Conservation (phyloP, 2,888 invertebrate genomes). For the Dryobotodes eremita region DNA sequence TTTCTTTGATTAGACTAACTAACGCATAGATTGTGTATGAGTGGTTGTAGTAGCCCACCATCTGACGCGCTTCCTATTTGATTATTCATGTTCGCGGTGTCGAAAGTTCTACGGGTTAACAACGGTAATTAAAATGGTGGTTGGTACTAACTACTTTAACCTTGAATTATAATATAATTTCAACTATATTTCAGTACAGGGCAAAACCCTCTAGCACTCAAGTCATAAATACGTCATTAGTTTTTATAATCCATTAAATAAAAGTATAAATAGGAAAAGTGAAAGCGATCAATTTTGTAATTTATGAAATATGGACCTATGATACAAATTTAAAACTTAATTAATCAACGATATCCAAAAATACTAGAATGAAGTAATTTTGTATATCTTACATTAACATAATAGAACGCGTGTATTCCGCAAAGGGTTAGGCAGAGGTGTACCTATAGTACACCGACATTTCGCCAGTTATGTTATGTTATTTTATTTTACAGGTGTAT, state of each 20-base stretch:
- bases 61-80: not conserved
- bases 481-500: not conserved
- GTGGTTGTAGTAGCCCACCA: constrained; percentile 1
- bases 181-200: constrained; percentile 5
- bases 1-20: no score
- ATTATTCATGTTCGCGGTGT: constrained; percentile 41
- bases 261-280: constrained; percentile 14
- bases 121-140: constrained; percentile 44
- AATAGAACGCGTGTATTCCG: no score
- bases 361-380: not conserved
- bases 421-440: no score
- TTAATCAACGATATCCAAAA: not conserved
- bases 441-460: no score
- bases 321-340: not conserved
- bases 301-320: not conserved
- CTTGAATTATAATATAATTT: constrained; percentile 34
- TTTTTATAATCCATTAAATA: constrained; percentile 12
- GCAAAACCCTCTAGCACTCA: not conserved
- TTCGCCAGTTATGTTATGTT: no score
- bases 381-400: not conserved
- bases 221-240: constrained; percentile 11
- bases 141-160: constrained; percentile 24
- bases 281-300: constrained; percentile 7
- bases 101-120: constrained; percentile 43
- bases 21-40: no score